A percentile compares a stretch with the other conserved stretches of the same genome.
Evolutionary conservation across 30 jellyfish, hydroid and myxozoan species (phyloP).

Genomic region (Nemopilema nomurai): DNA sequence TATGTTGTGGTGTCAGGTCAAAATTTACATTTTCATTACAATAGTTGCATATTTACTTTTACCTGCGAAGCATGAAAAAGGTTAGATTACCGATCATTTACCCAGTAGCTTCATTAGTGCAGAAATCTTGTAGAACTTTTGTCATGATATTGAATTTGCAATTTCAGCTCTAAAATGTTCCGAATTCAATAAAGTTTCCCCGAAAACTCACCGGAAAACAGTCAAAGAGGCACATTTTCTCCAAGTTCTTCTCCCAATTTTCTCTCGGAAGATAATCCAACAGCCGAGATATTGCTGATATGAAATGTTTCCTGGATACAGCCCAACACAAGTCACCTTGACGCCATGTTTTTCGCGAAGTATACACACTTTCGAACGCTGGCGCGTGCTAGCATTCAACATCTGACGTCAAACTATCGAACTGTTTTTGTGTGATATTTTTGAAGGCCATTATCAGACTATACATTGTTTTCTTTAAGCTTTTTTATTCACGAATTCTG

Average conservation of each 20-base stretch:
- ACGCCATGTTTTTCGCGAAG: not conserved
- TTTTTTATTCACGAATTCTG: not conserved
- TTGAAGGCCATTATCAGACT: not conserved
- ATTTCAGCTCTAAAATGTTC: too few relatives aligned
- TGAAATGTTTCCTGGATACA: not conserved
- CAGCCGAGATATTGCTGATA: not conserved
- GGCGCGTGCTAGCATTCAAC: not conserved
- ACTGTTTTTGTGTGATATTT: too few relatives aligned
- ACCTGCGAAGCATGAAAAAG: too few relatives aligned
- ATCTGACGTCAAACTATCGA: not conserved
- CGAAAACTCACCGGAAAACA: not conserved
- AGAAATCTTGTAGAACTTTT: too few relatives aligned
- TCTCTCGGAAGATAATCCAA: not conserved
- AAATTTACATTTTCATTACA: too few relatives aligned
- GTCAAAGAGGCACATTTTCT: not conserved
- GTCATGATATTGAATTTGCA: too few relatives aligned
- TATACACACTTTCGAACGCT: not conserved
- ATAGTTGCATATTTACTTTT: too few relatives aligned
- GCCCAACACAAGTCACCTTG: not conserved
- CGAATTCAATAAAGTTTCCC: too few relatives aligned
- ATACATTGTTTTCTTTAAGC: not conserved
- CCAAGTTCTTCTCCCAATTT: not conserved
- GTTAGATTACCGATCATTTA: too few relatives aligned
- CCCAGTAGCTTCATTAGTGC: too few relatives aligned
- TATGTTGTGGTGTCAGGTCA: too few relatives aligned